phyloP scores from a whole-genome alignment of 1,140 invertebrate genomes.

The Aphaenogaster ashmeadi region DNA sequence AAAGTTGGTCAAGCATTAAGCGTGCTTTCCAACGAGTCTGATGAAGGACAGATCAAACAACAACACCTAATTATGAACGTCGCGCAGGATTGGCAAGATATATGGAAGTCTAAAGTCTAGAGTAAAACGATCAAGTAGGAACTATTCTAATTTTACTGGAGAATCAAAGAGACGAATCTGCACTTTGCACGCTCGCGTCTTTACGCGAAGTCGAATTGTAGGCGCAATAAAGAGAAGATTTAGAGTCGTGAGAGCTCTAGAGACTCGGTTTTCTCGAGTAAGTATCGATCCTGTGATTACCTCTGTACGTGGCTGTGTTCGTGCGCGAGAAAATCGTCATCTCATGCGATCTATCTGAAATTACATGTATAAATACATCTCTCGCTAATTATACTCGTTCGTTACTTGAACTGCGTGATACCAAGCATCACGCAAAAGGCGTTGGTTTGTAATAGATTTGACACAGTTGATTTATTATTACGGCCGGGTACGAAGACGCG shows the following conservation, averaged over 20 bases:
- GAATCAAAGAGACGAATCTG: not conserved
- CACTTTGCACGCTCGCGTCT: not conserved
- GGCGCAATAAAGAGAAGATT: conserved; percentile 8
- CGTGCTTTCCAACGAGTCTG: not conserved
- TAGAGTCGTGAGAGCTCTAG: conserved; percentile 1
- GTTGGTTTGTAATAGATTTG: conserved; percentile 33
- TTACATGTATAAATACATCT: conserved; percentile 39
- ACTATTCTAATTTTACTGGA: not conserved
- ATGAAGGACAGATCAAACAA: conserved; percentile 31
- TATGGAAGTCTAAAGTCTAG: conserved; percentile 44
- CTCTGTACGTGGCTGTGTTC: not conserved
- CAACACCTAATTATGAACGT: conserved; percentile 61
- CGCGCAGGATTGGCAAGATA: conserved; percentile 56
- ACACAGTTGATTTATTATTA: conserved; percentile 38
- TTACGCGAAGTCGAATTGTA: not conserved
- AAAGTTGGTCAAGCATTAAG: conserved; percentile 80
- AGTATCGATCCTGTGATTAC: conserved; percentile 56
- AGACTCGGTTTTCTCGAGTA: not conserved
- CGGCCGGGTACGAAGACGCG: not conserved
- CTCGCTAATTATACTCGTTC: not conserved
- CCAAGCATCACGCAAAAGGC: conserved; percentile 13
- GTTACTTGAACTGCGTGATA: conserved; percentile 35
- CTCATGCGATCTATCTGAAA: conserved; percentile 13
- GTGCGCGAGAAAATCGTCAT: conserved; percentile 20
- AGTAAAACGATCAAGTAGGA: not conserved